These are phyloP conservation scores for Drosophila histrio DNA, from an alignment of 2,888 invertebrate genomes.

Conservation along the genomic window DNA sequence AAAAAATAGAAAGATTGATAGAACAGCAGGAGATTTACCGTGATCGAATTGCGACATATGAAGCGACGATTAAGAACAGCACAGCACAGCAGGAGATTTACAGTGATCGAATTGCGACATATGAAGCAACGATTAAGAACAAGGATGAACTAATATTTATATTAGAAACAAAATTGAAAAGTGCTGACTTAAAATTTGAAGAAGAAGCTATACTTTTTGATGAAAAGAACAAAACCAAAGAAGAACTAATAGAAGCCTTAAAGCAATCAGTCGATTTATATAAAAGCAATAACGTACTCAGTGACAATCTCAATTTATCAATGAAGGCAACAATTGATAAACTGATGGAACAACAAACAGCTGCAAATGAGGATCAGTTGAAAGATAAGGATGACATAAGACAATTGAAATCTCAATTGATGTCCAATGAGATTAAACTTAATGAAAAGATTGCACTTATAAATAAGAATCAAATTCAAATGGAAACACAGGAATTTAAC, in stretches of 20 bases:
- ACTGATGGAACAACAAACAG: background rate
- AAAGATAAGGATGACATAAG: conserved; percentile 3
- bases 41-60: background rate
- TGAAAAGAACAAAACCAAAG: background rate
- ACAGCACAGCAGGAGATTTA: background rate
- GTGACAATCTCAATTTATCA: background rate
- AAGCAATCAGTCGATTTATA: background rate
- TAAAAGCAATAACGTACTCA: background rate
- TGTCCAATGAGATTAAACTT: background rate
- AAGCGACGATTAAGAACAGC: no score
- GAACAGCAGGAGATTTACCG: background rate
- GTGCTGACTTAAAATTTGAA: background rate
- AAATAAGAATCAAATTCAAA: background rate
- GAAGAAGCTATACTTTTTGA: background rate
- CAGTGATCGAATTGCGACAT: background rate
- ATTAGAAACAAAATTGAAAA: background rate
- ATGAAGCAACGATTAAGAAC: background rate
- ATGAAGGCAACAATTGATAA: background rate
- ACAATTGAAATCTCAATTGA: background rate
- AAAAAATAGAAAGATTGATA: background rate
- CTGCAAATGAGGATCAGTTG: background rate
- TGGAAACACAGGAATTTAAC: background rate
- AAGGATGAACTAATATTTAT: background rate
- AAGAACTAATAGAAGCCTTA: background rate
- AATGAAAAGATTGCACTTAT: background rate